Evolutionary conservation across 2,888 invertebrate species (phyloP).

Genomic region (Lasioglossum marginatum): DNA sequence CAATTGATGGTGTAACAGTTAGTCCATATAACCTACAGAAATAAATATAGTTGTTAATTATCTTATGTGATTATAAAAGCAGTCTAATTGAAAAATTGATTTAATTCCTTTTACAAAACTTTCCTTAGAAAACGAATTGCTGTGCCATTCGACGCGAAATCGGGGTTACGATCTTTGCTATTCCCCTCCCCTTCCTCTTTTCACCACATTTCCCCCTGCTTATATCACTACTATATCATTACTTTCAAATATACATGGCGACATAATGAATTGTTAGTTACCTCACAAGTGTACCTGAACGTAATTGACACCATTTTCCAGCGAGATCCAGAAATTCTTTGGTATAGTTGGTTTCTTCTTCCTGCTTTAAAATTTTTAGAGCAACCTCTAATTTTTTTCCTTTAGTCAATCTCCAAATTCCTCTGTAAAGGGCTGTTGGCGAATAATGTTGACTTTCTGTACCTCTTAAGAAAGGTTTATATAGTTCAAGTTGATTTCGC

Average conservation of each 20-base stretch:
- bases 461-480: constrained; percentile 86
- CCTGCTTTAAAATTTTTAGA: constrained; percentile 91
- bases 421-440: constrained; percentile 86
- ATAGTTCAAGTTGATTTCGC: constrained; percentile 89
- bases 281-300: constrained; percentile 90
- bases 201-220: no score
- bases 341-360: constrained; percentile 83
- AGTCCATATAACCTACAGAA: constrained; percentile 89
- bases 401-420: constrained; percentile 91
- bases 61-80: not conserved
- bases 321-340: constrained; percentile 92
- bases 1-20: constrained; percentile 91
- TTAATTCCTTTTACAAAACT: not conserved
- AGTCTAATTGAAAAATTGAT: not conserved
- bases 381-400: constrained; percentile 92
- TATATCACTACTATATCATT: not conserved
- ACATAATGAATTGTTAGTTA: constrained; percentile 48
- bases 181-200: no score
- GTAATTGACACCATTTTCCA: constrained; percentile 92
- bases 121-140: not conserved
- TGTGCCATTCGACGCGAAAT: no score
- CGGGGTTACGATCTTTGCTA: no score
- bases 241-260: not conserved
- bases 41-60: not conserved
- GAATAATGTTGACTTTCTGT: constrained; percentile 68